Conservation (phyloP, 2,113 vertebrate genomes). For the Eudyptes chrysolophus region DNA sequence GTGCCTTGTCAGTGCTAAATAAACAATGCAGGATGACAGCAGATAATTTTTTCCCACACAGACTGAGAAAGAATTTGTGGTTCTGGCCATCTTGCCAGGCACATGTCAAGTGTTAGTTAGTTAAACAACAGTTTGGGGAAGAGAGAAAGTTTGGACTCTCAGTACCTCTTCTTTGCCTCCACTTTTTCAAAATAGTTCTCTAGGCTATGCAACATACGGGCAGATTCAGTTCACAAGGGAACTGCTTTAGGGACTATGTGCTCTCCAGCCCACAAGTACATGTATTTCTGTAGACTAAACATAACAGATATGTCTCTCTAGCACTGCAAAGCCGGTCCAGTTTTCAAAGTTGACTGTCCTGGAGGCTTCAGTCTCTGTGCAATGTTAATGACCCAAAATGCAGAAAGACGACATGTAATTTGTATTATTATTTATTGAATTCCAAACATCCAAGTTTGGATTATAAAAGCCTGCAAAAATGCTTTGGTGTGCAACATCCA, state of each 20-base stretch:
- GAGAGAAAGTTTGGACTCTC: background rate
- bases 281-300: slow-evolving; percentile 20
- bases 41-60: background rate
- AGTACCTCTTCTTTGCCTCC: background rate
- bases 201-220: background rate
- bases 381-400: background rate
- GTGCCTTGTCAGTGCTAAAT: background rate
- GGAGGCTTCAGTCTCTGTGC: background rate
- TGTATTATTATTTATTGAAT: slow-evolving; percentile 36
- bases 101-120: slow-evolving; percentile 1
- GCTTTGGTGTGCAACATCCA: background rate
- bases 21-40: background rate
- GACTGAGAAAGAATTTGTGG: background rate
- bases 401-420: background rate
- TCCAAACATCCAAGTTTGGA: background rate
- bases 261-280: background rate
- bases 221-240: background rate
- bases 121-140: background rate
- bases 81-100: background rate
- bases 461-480: slow-evolving; percentile 1
- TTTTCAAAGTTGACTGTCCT: background rate
- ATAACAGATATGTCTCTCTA: background rate
- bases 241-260: background rate
- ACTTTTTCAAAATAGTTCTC: background rate
- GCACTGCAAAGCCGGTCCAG: background rate